phyloP scores from a whole-genome alignment of 2,113 vertebrate species.

The Thinocorus orbignyianus region DNA sequence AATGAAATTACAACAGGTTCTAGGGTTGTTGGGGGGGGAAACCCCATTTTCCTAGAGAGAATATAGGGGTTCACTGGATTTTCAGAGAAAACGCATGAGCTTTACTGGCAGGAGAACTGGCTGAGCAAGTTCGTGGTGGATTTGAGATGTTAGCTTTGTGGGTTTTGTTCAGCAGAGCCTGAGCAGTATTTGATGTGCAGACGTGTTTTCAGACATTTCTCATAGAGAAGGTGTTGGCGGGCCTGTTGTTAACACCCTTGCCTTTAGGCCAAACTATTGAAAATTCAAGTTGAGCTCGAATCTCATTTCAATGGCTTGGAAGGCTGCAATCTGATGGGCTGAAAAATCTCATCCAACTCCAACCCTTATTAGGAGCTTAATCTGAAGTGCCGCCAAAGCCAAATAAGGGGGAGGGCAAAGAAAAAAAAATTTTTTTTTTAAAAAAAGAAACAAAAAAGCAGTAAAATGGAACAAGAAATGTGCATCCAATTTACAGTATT shows the following conservation, averaged over 20 bases:
- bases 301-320: constrained; percentile 55
- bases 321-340: constrained; percentile 53
- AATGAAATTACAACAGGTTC: background rate
- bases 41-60: background rate
- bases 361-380: constrained; percentile 65
- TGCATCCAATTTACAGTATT: constrained; percentile 59
- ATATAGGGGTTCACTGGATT: background rate
- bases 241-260: constrained; percentile 60
- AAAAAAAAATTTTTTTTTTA: background rate
- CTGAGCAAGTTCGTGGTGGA: background rate
- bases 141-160: constrained; percentile 29
- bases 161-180: constrained; percentile 50
- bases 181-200: constrained; percentile 34
- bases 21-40: background rate
- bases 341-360: constrained; percentile 36
- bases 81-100: background rate
- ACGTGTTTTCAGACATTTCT: constrained; percentile 45
- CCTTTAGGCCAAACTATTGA: constrained; percentile 64
- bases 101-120: background rate
- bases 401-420: background rate
- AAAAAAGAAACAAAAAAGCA: background rate
- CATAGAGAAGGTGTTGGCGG: constrained; percentile 58
- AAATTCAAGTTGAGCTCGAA: constrained; percentile 62
- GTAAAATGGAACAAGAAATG: constrained; percentile 57
- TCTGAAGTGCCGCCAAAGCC: constrained; percentile 35